These are phyloP conservation scores for Potorous gilbertii DNA, from an alignment of 2,797 vertebrate species.

Conservation along the genomic window DNA sequence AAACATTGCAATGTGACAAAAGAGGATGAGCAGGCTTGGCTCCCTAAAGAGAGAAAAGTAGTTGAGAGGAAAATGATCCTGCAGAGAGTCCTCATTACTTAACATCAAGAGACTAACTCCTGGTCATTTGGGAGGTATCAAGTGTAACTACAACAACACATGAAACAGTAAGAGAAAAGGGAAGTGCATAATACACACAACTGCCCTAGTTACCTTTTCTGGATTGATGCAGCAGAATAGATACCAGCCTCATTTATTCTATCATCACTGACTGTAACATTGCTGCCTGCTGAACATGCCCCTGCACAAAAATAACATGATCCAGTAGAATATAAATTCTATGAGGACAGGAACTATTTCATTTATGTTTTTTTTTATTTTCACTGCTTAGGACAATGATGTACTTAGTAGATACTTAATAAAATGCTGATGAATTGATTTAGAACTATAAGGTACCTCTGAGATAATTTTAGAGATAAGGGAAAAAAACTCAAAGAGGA, in stretches of 20 bases:
- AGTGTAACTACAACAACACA: not conserved
- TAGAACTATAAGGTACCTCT: not conserved
- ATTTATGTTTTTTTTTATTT: not conserved
- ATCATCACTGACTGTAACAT: not conserved
- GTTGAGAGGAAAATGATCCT: not conserved
- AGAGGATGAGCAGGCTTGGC: not conserved
- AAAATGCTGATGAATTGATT: not conserved
- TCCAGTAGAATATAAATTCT: not conserved
- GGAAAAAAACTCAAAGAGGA: not conserved
- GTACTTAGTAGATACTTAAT: not conserved
- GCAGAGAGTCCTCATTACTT: not conserved
- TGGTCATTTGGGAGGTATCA: not conserved
- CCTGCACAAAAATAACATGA: not conserved
- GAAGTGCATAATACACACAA: not conserved
- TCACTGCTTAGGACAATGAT: not conserved
- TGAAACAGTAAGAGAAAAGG: not conserved
- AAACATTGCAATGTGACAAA: slow-evolving; percentile 1
- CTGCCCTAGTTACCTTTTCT: not conserved
- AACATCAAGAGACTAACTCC: not conserved
- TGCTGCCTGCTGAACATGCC: not conserved
- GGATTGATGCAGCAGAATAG: not conserved
- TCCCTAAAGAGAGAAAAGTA: not conserved
- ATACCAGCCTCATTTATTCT: not conserved
- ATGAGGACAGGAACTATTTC: not conserved
- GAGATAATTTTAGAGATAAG: not conserved